Base-by-base conservation (phyloP, 2,113 vertebrate species). In the Paraplagusia blochii region DNA sequence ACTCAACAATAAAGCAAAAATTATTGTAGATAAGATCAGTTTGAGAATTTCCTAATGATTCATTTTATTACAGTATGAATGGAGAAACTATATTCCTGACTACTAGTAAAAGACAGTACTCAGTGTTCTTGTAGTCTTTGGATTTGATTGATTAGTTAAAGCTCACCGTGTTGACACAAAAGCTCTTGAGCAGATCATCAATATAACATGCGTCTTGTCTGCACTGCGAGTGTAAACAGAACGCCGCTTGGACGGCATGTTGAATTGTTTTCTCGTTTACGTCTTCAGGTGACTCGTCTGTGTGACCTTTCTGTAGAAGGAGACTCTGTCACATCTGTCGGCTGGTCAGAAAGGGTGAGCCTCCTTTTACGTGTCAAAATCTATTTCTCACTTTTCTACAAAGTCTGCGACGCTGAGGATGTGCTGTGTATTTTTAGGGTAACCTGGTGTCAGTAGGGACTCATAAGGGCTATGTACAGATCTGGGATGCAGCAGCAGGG, bases 401-500 rank as follows among this genome's bases (percentile, higher is more conserved):
- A 4, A 29, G 2, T 29, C 22, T 29, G 22, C 6, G 22, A 29
- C 22, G 6, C 22, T 29, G 22, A 29, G 22, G 22, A 29, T 29
- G 13, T 40, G 38, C 9, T 33, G 0, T 47, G 17, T 61, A 17
- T 76, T 82, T 63, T 22, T 73, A 99, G 97, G 97, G 97, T 49
- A 99, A 97, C 79, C 85, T 97, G 65, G 96, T 99, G 13, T 96
- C 97, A 0, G 97, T 99, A 1, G 97, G 97, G 14, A 99, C 97
- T 8, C 97, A 99, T 82, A 99, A 99, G 83, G 97, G 95, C 56
- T 98, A 97, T 35, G 96, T 99, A 44, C 97, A 99, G 85, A 99
- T 99, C 69, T 99, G 97, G 97, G 97, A 99, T 39, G 95, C 97
- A 0, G 94, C 95, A 0, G 97, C 96, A 0, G 96, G 96, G 22